Evolutionary conservation across 2,888 invertebrate species (phyloP), one percentile per base, ranked within the genome.

Genomic region (Erebia ligea): DNA sequence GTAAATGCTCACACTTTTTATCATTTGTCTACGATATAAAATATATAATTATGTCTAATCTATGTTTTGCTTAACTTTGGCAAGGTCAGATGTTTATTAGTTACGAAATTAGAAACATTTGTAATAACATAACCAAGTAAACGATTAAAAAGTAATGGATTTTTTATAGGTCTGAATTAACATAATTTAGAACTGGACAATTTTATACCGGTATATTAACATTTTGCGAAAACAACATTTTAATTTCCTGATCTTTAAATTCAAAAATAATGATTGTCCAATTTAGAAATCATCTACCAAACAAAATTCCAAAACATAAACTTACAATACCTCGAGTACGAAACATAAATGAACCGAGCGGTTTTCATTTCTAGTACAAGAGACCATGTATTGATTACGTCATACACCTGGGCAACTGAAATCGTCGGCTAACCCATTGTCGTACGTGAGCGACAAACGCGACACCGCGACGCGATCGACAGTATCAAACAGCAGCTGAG

Each of bases 11-110:
- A 25, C 25, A 25, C 63, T 58, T 48, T 45, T 17, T 54, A 62
- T 42, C 17, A 17, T 17, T 42, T 19, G 42, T 42, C n/a, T 62
- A 48, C 21, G 13, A 13, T 61, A n/a, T n/a, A n/a, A n/a, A n/a
- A n/a, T 11, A 54, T 13, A 54, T 42, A 42, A 19, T 66, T 64
- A 54, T 65, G 11, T 65, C 21, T 66, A 42, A 48, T 48, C 48
- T 62, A 62, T 25, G 42, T 54, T 56, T 40, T 54, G 54, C 78
- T 81, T 84, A 86, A 82, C 88, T 90, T 89, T 90, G 89, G 89
- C 88, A 88, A 88, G 86, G 86, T 80, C 9, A 15, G 10, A 17
- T 17, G 25, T 57, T 21, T 21, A n/a, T 13, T 21, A 10, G 11
- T n/a, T 19, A 19, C 25, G 34, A 34, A 58, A 58, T 17, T 9